Evolutionary conservation across 1,140 invertebrate species (phyloP), one percentile per base, ranked within the genome.

Genomic region (Bombus polaris): DNA sequence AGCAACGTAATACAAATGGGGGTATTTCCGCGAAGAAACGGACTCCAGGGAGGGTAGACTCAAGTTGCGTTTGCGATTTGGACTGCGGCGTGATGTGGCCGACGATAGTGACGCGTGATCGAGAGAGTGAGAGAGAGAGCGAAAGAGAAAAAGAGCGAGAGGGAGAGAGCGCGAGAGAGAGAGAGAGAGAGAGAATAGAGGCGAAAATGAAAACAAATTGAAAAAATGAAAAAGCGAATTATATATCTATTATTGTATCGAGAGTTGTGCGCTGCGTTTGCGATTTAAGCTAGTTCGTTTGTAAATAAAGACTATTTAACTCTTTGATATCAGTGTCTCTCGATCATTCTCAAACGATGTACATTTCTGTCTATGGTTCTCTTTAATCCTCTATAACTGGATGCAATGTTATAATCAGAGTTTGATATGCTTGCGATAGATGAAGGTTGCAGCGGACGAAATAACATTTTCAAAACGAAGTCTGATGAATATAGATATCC

Each of bases 261-360:
- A 92, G 90, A 94, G 92, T 93, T 93, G 91, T 92, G 91, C 91
- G 93, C 93, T 94, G 92, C 94, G 92, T 94, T 95, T 93, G 94
- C 91, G 92, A 94, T 90, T 90, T 92, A 93, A 94, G 91, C 92
- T 94, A 94, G 94, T 94, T 95, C 94, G 92, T 95, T 95, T 95
- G 94, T 95, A 95, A 95, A 95, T 95, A 95, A 95, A 93, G 75
- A 95, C 92, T 93, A 95, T 94, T 94, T 94, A 94, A 95, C 92
- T 95, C 94, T 95, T 94, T 95, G 91, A 94, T 91, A 86, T 73
- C 22, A 6, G n/a, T 68, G 80, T 68, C 12, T 39, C 28, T 0
- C 25, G 25, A 9, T 35, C 9, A 37, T n/a, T 62, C 25, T 15
- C 1, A 25, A 15, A 22, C 59, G 22, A 15, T 22, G 2, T 18